Conservation (phyloP, 2,888 invertebrate genomes). For the Nephrotoma flavescens region DNA sequence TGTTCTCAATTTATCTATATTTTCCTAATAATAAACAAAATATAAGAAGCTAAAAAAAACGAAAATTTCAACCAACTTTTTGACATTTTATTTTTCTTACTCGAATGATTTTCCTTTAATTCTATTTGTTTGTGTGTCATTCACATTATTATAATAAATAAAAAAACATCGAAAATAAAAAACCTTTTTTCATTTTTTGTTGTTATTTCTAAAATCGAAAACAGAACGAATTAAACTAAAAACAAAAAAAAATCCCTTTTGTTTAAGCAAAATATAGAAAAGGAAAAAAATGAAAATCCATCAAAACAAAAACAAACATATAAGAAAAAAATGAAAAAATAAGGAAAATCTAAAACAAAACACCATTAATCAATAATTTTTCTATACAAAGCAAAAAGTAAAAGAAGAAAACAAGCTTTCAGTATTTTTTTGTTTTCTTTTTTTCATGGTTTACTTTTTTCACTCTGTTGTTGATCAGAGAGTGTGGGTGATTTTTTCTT, state of each 20-base stretch:
- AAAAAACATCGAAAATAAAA: background rate
- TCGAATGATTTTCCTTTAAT: background rate
- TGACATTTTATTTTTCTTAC: background rate
- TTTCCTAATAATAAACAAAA: background rate
- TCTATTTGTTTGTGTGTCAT: background rate
- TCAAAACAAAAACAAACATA: background rate
- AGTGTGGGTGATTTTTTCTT: background rate
- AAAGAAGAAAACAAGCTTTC: background rate
- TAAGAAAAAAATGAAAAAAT: background rate
- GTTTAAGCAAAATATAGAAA: background rate
- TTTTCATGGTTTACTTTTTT: background rate
- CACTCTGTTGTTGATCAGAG: background rate
- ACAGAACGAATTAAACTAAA: background rate
- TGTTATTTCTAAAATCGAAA: background rate
- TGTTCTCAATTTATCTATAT: background rate
- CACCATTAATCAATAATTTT: background rate
- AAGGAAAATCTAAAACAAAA: background rate
- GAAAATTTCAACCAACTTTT: background rate
- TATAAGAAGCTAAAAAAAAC: background rate
- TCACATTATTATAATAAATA: background rate
- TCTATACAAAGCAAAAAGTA: background rate
- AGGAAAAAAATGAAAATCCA: background rate
- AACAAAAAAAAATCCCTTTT: background rate
- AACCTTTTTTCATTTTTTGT: background rate
- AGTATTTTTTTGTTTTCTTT: background rate